These are phyloP conservation scores for Dicrurus megarhynchus DNA, from an alignment of 2,113 vertebrate species.

Conservation along the genomic window DNA sequence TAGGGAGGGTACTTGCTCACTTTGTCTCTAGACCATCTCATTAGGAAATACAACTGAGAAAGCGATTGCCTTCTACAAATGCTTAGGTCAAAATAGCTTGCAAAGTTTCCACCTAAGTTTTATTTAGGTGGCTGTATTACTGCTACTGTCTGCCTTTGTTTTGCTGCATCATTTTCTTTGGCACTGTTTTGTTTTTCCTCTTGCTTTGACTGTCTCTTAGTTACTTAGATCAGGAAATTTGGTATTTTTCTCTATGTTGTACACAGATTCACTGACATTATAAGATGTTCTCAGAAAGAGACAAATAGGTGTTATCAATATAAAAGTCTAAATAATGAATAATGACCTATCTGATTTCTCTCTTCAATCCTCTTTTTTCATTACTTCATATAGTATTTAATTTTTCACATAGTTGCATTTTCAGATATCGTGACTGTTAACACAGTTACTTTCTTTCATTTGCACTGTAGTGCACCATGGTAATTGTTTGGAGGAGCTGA, in stretches of 20 bases:
- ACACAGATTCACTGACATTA: neutral
- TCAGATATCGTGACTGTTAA: neutral
- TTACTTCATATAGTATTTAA: neutral
- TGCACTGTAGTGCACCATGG: accelerated
- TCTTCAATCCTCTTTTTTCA: neutral
- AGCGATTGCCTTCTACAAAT: neutral
- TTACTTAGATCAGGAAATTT: neutral
- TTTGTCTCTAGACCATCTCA: neutral
- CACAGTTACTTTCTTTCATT: neutral
- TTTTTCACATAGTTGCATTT: neutral
- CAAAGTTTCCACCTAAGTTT: neutral
- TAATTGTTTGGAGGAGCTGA: neutral
- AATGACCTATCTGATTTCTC: neutral
- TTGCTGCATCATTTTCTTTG: neutral
- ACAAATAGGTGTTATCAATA: neutral
- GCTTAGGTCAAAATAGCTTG: neutral
- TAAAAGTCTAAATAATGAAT: neutral
- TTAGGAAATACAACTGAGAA: neutral
- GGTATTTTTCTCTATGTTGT: neutral
- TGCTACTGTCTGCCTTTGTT: neutral
- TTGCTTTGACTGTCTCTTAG: neutral
- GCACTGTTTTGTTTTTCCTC: neutral
- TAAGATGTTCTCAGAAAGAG: neutral
- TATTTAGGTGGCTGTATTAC: neutral
- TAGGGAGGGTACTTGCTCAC: neutral